These are phyloP conservation scores for Samia ricini DNA, from an alignment of 1,140 invertebrate species.

Conservation along the genomic window DNA sequence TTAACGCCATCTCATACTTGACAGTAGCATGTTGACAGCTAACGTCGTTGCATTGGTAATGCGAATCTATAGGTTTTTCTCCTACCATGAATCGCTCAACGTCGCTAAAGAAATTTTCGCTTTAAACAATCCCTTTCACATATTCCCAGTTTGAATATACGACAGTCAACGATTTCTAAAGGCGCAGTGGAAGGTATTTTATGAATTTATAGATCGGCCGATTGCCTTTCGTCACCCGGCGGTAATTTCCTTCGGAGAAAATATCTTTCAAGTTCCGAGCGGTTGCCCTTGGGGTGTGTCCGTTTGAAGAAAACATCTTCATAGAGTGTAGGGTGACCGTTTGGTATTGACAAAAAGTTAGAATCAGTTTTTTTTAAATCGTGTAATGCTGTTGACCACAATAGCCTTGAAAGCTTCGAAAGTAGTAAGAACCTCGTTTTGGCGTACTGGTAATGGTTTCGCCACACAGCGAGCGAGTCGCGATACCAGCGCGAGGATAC, in stretches of 20 bases:
- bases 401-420: too few species aligned
- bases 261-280: slow-evolving; percentile 23
- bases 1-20: too few species aligned
- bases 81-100: too few species aligned
- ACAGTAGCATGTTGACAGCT: too few species aligned
- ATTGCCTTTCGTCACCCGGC: slow-evolving; percentile 21
- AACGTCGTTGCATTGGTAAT: too few species aligned
- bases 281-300: neutral
- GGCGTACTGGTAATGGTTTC: too few species aligned
- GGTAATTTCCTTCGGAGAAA: slow-evolving; percentile 26
- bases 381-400: too few species aligned
- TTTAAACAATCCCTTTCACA: neutral
- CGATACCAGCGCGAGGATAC: too few species aligned
- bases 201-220: slow-evolving; percentile 20
- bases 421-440: too few species aligned
- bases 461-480: too few species aligned
- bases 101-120: neutral
- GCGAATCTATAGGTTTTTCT: too few species aligned
- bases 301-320: slow-evolving; percentile 11
- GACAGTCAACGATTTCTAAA: too few species aligned
- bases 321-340: slow-evolving; percentile 16
- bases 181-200: neutral
- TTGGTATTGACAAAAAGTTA: neutral
- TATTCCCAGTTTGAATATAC: neutral
- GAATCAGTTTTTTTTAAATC: neutral